Evolutionary conservation across 2,888 invertebrate species (phyloP).

Genomic region (Allacma fusca): DNA sequence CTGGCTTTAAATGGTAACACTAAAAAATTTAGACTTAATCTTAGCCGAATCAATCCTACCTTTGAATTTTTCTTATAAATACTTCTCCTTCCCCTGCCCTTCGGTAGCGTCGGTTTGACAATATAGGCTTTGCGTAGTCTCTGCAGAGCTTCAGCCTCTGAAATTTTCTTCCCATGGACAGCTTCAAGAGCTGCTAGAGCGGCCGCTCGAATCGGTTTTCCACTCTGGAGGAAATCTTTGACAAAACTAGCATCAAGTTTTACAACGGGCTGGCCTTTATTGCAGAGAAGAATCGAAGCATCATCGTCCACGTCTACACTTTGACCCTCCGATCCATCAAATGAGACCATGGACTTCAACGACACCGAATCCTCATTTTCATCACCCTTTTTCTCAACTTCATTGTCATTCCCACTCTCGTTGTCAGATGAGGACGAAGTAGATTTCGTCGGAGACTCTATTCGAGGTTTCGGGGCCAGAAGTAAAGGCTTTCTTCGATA

Average conservation of each 20-base stretch:
- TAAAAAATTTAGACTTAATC: background rate
- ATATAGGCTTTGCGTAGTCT: slow-evolving; percentile 28
- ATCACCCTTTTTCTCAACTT: background rate
- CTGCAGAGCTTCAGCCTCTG: slow-evolving; percentile 28
- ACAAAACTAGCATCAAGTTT: slow-evolving; percentile 30
- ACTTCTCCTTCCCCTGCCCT: slow-evolving; percentile 29
- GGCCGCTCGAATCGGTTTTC: slow-evolving; percentile 37
- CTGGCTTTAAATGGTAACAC: too few species aligned
- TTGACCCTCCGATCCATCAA: background rate
- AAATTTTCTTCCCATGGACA: slow-evolving; percentile 35
- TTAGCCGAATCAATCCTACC: background rate
- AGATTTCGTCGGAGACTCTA: background rate
- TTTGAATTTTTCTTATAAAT: slow-evolving; percentile 17
- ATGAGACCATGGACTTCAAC: background rate
- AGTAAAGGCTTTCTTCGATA: slow-evolving; percentile 18
- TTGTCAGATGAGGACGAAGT: background rate
- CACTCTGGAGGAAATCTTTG: slow-evolving; percentile 29
- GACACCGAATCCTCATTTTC: slow-evolving; percentile 12
- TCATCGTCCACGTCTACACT: background rate
- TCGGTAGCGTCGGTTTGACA: slow-evolving; percentile 29
- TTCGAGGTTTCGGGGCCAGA: background rate
- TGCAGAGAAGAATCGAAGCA: slow-evolving; percentile 20
- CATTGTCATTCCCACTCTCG: slow-evolving; percentile 27
- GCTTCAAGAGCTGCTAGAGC: slow-evolving; percentile 40
- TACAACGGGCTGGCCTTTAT: slow-evolving; percentile 26